phyloP scores from a whole-genome alignment of 2,113 vertebrate species.

The Triplophysa dalaica region DNA sequence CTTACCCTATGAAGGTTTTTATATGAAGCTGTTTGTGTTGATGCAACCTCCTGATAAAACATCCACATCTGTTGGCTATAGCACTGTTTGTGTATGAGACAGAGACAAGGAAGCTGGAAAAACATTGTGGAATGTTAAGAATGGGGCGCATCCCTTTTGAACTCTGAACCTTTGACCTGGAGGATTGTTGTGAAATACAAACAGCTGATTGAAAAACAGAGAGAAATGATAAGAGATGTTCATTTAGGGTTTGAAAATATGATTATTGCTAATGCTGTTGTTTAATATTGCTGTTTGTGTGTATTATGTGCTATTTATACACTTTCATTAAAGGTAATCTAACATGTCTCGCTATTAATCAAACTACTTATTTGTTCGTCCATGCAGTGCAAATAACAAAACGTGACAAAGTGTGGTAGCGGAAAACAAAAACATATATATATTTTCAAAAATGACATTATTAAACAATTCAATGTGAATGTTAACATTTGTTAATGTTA shows the following conservation, averaged over 20 bases:
- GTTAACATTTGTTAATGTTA: background rate
- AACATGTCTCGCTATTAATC: background rate
- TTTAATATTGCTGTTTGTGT: conserved; percentile 42
- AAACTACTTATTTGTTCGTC: background rate
- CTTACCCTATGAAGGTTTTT: conserved; percentile 63
- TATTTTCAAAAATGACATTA: conserved; percentile 30
- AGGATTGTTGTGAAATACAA: conserved; percentile 46
- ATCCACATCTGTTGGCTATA: background rate
- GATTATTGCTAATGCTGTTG: conserved; percentile 19
- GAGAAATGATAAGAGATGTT: conserved; percentile 23
- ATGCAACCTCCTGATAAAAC: conserved; percentile 50
- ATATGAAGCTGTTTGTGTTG: conserved; percentile 69
- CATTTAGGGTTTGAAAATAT: background rate
- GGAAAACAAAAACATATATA: background rate
- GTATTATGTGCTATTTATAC: conserved; percentile 21
- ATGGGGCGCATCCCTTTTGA: conserved; percentile 1
- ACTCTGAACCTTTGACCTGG: conserved; percentile 28
- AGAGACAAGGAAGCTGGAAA: conserved; percentile 8
- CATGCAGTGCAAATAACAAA: background rate
- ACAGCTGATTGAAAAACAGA: conserved; percentile 46
- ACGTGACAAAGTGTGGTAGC: background rate
- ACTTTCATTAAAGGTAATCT: conserved; percentile 27
- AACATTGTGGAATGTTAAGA: conserved; percentile 1
- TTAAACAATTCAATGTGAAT: conserved; percentile 26
- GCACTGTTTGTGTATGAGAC: background rate